phyloP scores from a whole-genome alignment of 2,113 vertebrate species.

The Chloropsis hardwickii region DNA sequence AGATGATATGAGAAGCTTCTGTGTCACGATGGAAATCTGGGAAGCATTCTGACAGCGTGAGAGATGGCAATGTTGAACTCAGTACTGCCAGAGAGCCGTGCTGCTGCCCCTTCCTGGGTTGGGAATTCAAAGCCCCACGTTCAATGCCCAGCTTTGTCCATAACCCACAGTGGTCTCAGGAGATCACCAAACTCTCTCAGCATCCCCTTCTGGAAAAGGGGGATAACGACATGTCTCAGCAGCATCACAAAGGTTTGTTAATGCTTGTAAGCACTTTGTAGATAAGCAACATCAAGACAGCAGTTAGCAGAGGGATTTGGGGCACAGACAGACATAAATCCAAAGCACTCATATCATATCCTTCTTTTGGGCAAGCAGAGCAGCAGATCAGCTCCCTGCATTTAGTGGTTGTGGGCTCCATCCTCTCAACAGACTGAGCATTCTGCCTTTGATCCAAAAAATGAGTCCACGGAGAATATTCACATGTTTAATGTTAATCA shows the following conservation, averaged over 20 bases:
- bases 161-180: not conserved
- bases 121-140: not conserved
- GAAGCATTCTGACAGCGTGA: not conserved
- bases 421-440: not conserved
- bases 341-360: not conserved
- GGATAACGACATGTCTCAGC: not conserved
- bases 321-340: constrained; percentile 29
- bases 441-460: constrained; percentile 50
- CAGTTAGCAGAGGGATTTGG: constrained; percentile 31
- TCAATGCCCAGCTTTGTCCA: not conserved
- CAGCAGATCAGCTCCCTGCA: constrained; percentile 5
- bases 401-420: constrained; percentile 9
- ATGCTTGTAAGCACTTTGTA: constrained; percentile 20
- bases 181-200: not conserved
- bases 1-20: not conserved
- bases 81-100: not conserved
- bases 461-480: not conserved
- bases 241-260: not conserved
- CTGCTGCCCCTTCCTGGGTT: not conserved
- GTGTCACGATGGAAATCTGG: not conserved
- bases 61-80: not conserved
- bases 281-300: constrained; percentile 45
- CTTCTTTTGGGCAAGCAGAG: not conserved
- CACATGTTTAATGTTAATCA: constrained; percentile 46
- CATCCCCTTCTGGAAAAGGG: not conserved